Evolutionary conservation across 2,113 vertebrate genomes (phyloP).

Genomic region (Anolis sagrei): DNA sequence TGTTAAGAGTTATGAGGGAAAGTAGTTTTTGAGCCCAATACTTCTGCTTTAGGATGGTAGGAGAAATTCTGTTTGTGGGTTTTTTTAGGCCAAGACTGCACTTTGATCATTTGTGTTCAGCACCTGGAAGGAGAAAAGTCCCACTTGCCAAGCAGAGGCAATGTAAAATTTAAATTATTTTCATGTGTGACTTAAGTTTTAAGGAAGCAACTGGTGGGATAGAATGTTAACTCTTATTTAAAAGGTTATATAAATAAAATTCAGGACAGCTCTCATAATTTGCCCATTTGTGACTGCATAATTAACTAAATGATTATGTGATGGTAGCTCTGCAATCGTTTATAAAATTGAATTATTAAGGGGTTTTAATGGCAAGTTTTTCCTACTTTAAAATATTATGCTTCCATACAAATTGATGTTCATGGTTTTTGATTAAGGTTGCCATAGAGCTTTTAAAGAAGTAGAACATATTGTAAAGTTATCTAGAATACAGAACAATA

Average conservation of each 20-base stretch:
- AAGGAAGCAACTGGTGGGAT: neutral
- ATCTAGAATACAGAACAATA: neutral
- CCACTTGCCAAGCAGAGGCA: constrained; percentile 15
- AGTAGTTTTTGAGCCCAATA: no score
- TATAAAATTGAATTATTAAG: neutral
- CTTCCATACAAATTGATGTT: neutral
- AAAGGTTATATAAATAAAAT: constrained; percentile 4
- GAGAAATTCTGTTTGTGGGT: no score
- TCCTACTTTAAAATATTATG: neutral
- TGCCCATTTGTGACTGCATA: neutral
- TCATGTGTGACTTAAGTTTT: neutral
- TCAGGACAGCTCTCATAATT: neutral
- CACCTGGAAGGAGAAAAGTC: constrained; percentile 12
- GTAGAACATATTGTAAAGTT: neutral
- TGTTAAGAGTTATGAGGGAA: no score
- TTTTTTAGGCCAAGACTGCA: neutral
- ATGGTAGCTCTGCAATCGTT: neutral
- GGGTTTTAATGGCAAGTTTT: neutral
- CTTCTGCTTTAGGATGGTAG: no score
- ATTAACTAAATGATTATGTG: constrained; percentile 22
- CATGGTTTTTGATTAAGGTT: neutral
- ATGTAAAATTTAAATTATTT: constrained; percentile 24
- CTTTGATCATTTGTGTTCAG: neutral
- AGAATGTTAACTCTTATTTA: neutral
- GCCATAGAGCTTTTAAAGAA: neutral